A percentile compares a stretch with the other conserved stretches of the same genome.
phyloP scores from a whole-genome alignment of 1,140 invertebrate genomes.

The Drosophila novamexicana region DNA sequence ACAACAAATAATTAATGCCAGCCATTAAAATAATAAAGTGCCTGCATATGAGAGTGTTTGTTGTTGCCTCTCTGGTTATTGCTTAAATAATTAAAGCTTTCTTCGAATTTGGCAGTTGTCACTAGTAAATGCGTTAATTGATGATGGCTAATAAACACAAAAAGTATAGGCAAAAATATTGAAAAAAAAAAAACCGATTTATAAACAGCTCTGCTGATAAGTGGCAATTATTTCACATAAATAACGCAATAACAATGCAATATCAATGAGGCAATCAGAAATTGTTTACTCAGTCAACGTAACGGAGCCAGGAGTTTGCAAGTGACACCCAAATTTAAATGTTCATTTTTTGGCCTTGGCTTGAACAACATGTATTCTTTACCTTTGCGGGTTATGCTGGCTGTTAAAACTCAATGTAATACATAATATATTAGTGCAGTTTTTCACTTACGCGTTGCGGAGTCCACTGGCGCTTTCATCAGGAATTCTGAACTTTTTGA shows the following conservation, averaged over 20 bases:
- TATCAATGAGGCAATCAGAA: slow-evolving; percentile 39
- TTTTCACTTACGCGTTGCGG: too few species aligned
- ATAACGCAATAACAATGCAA: slow-evolving; percentile 60
- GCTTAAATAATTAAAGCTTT: slow-evolving; percentile 69
- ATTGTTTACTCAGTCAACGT: slow-evolving; percentile 38
- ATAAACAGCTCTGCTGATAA: slow-evolving; percentile 32
- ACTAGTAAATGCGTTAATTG: slow-evolving; percentile 28
- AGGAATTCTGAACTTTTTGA: too few species aligned
- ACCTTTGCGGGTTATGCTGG: too few species aligned
- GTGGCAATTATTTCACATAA: slow-evolving; percentile 69
- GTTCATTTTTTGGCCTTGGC: too few species aligned
- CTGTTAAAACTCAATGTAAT: too few species aligned
- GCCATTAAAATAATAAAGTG: slow-evolving; percentile 79
- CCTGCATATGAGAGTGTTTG: slow-evolving; percentile 49
- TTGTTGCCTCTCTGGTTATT: slow-evolving; percentile 54
- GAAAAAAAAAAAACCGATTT: not conserved
- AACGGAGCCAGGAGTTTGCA: slow-evolving; percentile 6
- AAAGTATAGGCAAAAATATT: slow-evolving; percentile 5
- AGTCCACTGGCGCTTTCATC: too few species aligned
- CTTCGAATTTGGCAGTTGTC: slow-evolving; percentile 46
- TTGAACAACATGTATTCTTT: too few species aligned
- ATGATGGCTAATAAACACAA: slow-evolving; percentile 29
- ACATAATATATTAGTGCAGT: too few species aligned
- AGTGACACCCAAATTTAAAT: slow-evolving; percentile 12
- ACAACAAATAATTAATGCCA: slow-evolving; percentile 77